Evolutionary conservation across 2,888 invertebrate species (phyloP), one percentile per base, ranked within the genome.

Genomic region (Silvanus unidentatus): DNA sequence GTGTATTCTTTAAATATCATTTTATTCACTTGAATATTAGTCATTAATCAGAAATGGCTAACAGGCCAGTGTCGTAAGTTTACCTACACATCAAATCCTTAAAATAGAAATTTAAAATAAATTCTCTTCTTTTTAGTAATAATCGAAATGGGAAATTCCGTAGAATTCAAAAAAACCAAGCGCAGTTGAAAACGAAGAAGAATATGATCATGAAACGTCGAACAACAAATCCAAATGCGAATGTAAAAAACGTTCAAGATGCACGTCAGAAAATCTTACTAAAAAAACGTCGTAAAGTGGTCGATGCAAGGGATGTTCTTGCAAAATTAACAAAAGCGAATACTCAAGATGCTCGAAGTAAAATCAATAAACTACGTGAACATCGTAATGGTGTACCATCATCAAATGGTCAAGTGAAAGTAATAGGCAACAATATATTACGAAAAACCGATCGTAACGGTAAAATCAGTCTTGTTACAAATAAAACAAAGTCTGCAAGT

Each of bases 261-360:
- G 90, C 88, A 12, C 77, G 90, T 39, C 79, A 85, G 54, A 86
- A 84, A 70, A 85, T 90, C 32, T 83, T 88, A 53, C 81, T 82
- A 39, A 88, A 86, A 61, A 88, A 88, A 64, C 77, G 88, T 39
- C 79, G 77, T 39, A 83, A 82, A 60, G 81, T 90, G 16, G 77
- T 78, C 1, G 90, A 91, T 75, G 90, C 90, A 1, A 75, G 90
- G 47, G 90, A 91, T 55, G 85, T 87, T 59, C 72, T 91, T 41
- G 81, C 82, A 2, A 82, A 86, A 69, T 80, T 85, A 56, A 86
- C 87, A 0, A 84, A 86, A 62, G 86, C 87, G 0, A 84, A 86
- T 62, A 78, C 73, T 8, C 82, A 80, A 49, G 90, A 89, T 74
- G 88, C 88, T 5, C 77, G 89, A 36, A 72, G 81, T 40, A 83